These are phyloP conservation scores for Acrobasis suavella DNA, from an alignment of 2,888 invertebrate genomes.

Conservation along the genomic window DNA sequence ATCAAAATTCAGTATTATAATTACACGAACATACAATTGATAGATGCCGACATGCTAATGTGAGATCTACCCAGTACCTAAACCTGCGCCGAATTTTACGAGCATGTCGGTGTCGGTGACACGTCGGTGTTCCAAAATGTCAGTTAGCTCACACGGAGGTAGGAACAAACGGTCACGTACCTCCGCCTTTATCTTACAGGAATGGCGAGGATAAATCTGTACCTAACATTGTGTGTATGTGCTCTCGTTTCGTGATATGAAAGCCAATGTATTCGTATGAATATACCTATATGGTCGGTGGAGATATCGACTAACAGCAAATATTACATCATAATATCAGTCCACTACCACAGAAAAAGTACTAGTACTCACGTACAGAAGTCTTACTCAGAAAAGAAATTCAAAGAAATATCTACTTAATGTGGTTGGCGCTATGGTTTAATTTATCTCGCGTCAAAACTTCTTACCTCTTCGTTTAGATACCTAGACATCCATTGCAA, in stretches of 20 bases:
- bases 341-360: too few relatives aligned
- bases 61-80: neutral
- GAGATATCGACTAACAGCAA: neutral
- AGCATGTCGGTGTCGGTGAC: conserved; percentile 26
- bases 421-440: too few relatives aligned
- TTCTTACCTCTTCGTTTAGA: too few relatives aligned
- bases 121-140: conserved; percentile 27
- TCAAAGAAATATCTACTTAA: too few relatives aligned
- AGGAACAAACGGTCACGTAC: conserved; percentile 34
- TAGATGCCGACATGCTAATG: conserved; percentile 24
- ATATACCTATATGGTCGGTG: neutral
- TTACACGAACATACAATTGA: conserved; percentile 28
- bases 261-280: neutral
- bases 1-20: too few relatives aligned
- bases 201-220: conserved; percentile 29
- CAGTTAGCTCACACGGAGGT: conserved; percentile 30
- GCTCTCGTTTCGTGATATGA: conserved; percentile 18
- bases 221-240: conserved; percentile 21
- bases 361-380: too few relatives aligned
- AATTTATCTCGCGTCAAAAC: too few relatives aligned
- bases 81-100: conserved; percentile 33
- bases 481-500: too few relatives aligned
- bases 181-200: conserved; percentile 29
- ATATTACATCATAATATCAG: too few relatives aligned
- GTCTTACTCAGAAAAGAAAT: too few relatives aligned